phyloP scores from a whole-genome alignment of 2,797 vertebrate genomes.

The Sphenopsis melanotis region DNA sequence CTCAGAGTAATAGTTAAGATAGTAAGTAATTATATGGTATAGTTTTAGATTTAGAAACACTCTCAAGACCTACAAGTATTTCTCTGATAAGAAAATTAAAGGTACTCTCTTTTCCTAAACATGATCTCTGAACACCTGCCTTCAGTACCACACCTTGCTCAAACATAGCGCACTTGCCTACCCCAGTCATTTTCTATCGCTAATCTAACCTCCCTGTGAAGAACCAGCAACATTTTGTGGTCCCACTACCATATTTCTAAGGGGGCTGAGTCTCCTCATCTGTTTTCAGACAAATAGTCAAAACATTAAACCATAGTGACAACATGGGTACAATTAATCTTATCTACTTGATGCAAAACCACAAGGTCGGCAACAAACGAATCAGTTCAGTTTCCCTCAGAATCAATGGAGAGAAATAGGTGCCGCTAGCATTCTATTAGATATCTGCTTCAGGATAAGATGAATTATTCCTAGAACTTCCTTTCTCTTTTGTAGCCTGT shows the following conservation, averaged over 20 bases:
- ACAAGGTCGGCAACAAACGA: background rate
- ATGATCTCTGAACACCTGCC: background rate
- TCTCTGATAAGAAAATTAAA: background rate
- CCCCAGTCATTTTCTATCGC: background rate
- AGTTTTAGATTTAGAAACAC: background rate
- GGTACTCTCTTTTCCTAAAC: background rate
- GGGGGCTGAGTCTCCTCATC: background rate
- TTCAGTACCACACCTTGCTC: background rate
- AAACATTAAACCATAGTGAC: background rate
- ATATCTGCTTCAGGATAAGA: background rate
- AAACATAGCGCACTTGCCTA: background rate
- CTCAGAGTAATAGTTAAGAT: background rate
- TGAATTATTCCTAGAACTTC: background rate
- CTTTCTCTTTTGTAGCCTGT: background rate
- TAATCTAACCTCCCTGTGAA: background rate
- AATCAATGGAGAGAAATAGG: background rate
- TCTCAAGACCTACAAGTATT: background rate
- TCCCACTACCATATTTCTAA: background rate
- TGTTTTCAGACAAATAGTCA: background rate
- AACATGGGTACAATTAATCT: background rate
- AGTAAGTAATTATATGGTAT: background rate
- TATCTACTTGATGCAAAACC: background rate
- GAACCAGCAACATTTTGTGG: background rate
- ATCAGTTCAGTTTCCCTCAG: background rate
- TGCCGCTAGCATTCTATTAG: background rate